Base-by-base conservation (phyloP, 2,797 vertebrate genomes). In the Platalea minor region DNA sequence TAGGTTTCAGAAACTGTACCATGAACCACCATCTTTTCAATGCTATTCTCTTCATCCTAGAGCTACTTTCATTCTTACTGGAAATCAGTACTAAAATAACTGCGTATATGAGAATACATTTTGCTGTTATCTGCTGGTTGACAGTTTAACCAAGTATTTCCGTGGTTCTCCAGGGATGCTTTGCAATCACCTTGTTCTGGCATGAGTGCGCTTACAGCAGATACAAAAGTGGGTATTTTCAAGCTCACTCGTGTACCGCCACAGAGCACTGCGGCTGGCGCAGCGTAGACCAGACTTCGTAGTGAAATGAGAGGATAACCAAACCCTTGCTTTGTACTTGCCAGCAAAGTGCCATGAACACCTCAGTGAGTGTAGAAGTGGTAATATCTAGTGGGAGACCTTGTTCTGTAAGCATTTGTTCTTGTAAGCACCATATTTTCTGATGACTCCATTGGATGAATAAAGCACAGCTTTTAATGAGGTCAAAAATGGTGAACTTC, bases 261-360 rank as follows among this genome's bases (percentile, higher is more conserved):
- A 25, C 28, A 21, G 56, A 43, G 59, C 20, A 7, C 43, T 31
- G 25, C 0, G 2, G 29, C 41, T 60, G 33, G 60, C 5, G 0
- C 8, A 20, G 39, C 2, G 0, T 20, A 53, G 59, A 33, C 23
- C 46, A 60, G 45, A 3, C 8, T 29, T 63, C 21, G 5, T 6
- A 46, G n/a, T 31, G n/a, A 37, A 82, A 19, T 20, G 19, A 51
- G 54, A 56, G n/a, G 11, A 85, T 10, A 67, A 63, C 29, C 9
- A 61, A 60, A 14, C 19, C 33, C 14, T 80, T 24, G 11, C 31
- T 46, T 64, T 59, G 26, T 46, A 41, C 50, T n/a, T 57, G 43
- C 41, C 31, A 48, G 19, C 35, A 29, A 46, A 50, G 50, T 53
- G 29, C 54, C 2, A 0, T 35, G n/a, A 65, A 23, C 25, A 29